Percentiles rank a stretch among this genome's conserved stretches.
phyloP scores from a whole-genome alignment of 1,140 invertebrate genomes.

The Neodiprion lecontei region DNA sequence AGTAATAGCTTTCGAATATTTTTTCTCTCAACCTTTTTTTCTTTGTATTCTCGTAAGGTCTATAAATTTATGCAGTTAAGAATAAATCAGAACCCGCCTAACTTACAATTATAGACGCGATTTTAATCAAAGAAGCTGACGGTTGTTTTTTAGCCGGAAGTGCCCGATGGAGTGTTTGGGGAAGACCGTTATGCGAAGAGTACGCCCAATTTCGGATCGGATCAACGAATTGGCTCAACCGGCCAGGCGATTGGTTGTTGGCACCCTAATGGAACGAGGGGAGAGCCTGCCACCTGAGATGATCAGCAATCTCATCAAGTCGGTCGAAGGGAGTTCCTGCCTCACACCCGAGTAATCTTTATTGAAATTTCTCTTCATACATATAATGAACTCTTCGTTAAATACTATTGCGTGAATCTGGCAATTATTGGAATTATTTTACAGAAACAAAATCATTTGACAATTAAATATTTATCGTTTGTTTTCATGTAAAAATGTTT shows the following conservation, averaged over 20 bases:
- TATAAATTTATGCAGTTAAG: too few relatives aligned
- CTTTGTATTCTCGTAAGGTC: too few relatives aligned
- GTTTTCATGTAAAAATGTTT: too few relatives aligned
- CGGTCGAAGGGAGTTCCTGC: constrained; percentile 44
- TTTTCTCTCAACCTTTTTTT: too few relatives aligned
- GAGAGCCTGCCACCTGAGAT: constrained; percentile 37
- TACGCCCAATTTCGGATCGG: constrained; percentile 32
- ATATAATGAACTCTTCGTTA: neutral
- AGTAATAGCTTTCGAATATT: too few relatives aligned
- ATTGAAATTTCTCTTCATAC: constrained; percentile 13
- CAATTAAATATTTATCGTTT: too few relatives aligned
- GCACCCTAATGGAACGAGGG: constrained; percentile 39
- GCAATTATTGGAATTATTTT: neutral
- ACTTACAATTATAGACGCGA: too few relatives aligned
- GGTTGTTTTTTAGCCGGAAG: constrained; percentile 27
- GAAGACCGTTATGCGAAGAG: constrained; percentile 29
- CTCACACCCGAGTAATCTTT: constrained; percentile 51
- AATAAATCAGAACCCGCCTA: too few relatives aligned
- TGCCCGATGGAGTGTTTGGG: constrained; percentile 33
- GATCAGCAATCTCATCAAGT: constrained; percentile 46
- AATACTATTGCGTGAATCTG: neutral
- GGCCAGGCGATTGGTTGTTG: constrained; percentile 37
- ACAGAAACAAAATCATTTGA: too few relatives aligned
- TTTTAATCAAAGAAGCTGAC: too few relatives aligned
- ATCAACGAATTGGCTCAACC: constrained; percentile 50